A percentile compares a stretch with the other conserved stretches of the same genome.
Evolutionary conservation across 2,888 invertebrate genomes (phyloP).

Genomic region (Aromia moschata): DNA sequence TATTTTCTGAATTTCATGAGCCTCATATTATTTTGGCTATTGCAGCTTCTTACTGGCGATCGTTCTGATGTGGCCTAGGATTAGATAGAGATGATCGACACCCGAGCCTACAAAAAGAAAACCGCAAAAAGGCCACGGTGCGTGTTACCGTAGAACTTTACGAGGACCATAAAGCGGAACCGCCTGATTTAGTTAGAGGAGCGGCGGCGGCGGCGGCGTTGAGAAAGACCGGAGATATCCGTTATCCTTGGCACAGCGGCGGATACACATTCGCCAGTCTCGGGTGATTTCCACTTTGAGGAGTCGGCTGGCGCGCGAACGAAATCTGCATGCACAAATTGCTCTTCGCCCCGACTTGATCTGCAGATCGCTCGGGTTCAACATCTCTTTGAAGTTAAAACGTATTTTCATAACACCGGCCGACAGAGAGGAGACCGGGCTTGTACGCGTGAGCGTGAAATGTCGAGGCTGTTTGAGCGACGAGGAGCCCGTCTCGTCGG

Average conservation of each 20-base stretch:
- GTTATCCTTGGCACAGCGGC: slow-evolving; percentile 39
- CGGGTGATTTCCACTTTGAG: slow-evolving; percentile 54
- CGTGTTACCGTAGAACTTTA: slow-evolving; percentile 31
- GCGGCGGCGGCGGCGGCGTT: too few species aligned
- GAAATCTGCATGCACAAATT: slow-evolving; percentile 61
- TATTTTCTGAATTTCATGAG: too few species aligned
- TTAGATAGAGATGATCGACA: slow-evolving; percentile 7
- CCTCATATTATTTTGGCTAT: too few species aligned
- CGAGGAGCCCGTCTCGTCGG: slow-evolving; percentile 12
- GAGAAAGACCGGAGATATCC: slow-evolving; percentile 46
- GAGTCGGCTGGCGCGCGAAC: slow-evolving; percentile 46
- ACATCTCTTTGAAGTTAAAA: slow-evolving; percentile 59
- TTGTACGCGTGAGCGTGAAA: slow-evolving; percentile 46
- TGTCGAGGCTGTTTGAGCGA: slow-evolving; percentile 39
- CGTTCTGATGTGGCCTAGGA: too few species aligned
- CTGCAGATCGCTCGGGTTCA: slow-evolving; percentile 54
- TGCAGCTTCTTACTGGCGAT: too few species aligned
- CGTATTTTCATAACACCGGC: slow-evolving; percentile 59
- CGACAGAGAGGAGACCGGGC: slow-evolving; percentile 43
- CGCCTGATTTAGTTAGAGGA: slow-evolving; percentile 29
- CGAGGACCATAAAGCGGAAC: slow-evolving; percentile 35
- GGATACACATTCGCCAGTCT: slow-evolving; percentile 50
- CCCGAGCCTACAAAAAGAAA: slow-evolving; percentile 1
- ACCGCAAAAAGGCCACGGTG: slow-evolving; percentile 11
- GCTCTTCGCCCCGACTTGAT: slow-evolving; percentile 55